Evolutionary conservation across 2,888 invertebrate species (phyloP).

Genomic region (Drosophila melanosoma): DNA sequence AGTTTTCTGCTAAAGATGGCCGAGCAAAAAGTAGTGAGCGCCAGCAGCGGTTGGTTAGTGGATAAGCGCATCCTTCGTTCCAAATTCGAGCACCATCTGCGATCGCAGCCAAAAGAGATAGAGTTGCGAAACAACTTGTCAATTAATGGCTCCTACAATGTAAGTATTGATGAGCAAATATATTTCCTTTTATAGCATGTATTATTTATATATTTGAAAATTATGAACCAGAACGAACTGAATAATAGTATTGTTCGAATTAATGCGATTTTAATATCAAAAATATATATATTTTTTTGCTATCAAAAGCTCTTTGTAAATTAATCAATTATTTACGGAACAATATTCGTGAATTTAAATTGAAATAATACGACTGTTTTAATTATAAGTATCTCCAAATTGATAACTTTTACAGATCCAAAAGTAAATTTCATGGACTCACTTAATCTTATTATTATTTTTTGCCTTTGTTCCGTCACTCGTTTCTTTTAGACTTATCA

Average conservation of each 20-base stretch:
- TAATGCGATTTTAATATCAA: background rate
- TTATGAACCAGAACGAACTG: background rate
- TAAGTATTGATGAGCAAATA: constrained; percentile 46
- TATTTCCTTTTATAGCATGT: no score
- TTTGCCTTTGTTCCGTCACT: background rate
- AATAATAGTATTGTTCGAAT: background rate
- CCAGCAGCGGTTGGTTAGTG: constrained; percentile 62
- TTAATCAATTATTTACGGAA: background rate
- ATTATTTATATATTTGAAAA: no score
- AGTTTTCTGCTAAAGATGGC: constrained; percentile 68
- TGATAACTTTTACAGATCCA: background rate
- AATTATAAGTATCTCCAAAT: background rate
- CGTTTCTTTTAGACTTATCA: background rate
- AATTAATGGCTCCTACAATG: constrained; percentile 55
- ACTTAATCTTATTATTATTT: background rate
- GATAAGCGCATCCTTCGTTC: constrained; percentile 56
- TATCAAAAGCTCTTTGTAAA: background rate
- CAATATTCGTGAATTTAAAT: background rate
- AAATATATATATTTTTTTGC: background rate
- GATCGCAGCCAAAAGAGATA: constrained; percentile 8
- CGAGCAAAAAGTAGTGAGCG: constrained; percentile 55
- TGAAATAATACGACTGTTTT: background rate
- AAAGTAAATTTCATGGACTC: background rate
- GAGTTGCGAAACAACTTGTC: constrained; percentile 38
- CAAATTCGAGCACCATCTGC: constrained; percentile 52